phyloP scores from a whole-genome alignment of 2,113 vertebrate genomes.

The Nothobranchius kuhntae region DNA sequence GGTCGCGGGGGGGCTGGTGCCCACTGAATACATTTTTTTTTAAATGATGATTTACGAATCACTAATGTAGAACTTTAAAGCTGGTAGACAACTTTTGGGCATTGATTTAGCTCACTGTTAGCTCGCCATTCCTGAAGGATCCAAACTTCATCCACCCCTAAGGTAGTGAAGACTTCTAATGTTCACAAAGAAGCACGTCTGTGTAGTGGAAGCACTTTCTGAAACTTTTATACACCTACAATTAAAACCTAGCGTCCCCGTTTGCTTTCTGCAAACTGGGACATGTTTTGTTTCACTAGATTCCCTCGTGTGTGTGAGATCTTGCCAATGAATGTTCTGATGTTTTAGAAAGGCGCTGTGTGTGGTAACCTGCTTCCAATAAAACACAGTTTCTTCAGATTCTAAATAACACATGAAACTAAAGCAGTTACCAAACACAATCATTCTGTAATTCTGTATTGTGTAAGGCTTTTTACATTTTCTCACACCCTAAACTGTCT shows the following conservation, averaged over 20 bases:
- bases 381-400: background rate
- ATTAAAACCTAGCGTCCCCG: background rate
- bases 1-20: too few species aligned
- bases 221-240: background rate
- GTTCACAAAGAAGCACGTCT: too few species aligned
- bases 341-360: background rate
- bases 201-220: background rate
- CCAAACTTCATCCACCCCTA: too few species aligned
- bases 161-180: too few species aligned
- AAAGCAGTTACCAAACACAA: background rate
- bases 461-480: slow-evolving; percentile 37
- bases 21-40: too few species aligned
- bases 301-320: slow-evolving; percentile 22
- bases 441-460: slow-evolving; percentile 26
- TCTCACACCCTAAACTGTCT: slow-evolving; percentile 46
- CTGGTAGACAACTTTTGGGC: too few species aligned
- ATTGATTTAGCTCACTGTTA: too few species aligned
- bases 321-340: background rate
- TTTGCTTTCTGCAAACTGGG: background rate
- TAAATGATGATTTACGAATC: too few species aligned
- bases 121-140: too few species aligned
- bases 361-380: slow-evolving; percentile 6
- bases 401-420: background rate
- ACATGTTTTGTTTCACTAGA: slow-evolving; percentile 6
- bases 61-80: too few species aligned